Evolutionary conservation across 1,140 invertebrate genomes (phyloP).

Genomic region (Cherax destructor): DNA sequence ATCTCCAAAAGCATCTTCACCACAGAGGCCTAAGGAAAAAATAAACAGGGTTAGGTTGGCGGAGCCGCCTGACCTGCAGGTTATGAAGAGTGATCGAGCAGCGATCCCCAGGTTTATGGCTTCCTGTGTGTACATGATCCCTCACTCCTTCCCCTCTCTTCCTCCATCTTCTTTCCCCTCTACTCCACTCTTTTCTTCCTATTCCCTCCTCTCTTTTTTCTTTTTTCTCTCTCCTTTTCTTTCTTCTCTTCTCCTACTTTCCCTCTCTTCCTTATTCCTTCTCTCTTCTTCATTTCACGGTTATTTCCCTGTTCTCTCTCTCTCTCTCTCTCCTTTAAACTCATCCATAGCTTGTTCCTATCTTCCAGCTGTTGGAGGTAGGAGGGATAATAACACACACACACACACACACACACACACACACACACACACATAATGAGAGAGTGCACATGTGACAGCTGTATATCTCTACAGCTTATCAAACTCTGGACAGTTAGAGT

Average conservation of each 20-base stretch:
- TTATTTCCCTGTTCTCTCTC: not conserved
- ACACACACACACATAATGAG: too few relatives aligned
- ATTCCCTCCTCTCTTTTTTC: not conserved
- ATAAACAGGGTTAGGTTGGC: too few relatives aligned
- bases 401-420: too few relatives aligned
- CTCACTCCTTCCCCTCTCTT: not conserved
- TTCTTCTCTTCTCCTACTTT: too few relatives aligned
- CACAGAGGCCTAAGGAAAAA: too few relatives aligned
- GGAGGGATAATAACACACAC: too few relatives aligned
- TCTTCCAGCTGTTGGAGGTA: not conserved
- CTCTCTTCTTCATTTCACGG: too few relatives aligned
- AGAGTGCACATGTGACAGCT: too few relatives aligned
- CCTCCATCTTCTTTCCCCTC: not conserved
- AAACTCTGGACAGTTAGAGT: too few relatives aligned
- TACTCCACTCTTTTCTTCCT: not conserved
- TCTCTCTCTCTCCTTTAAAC: not conserved
- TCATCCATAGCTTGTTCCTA: not conserved
- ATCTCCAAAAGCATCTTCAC: not conserved
- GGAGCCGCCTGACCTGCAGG: not conserved
- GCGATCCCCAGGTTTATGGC: not conserved
- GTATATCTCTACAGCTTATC: too few relatives aligned
- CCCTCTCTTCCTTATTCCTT: not conserved
- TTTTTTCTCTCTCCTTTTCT: not conserved
- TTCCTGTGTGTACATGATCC: not conserved
- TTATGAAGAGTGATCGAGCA: constrained; percentile 1